These are phyloP conservation scores for Heliconius ismenius DNA, from an alignment of 2,888 invertebrate genomes.

Conservation along the genomic window DNA sequence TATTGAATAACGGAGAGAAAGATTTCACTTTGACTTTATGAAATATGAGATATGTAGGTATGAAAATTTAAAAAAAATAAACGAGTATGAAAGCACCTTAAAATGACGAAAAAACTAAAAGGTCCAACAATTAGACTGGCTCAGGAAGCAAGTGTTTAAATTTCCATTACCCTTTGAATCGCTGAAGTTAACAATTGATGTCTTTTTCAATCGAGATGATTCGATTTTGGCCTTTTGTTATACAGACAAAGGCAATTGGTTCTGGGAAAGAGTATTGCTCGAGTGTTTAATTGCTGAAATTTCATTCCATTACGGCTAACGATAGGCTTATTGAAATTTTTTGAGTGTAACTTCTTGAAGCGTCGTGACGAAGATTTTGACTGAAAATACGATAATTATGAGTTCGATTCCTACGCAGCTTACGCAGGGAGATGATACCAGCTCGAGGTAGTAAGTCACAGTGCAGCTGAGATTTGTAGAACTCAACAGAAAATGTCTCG, in stretches of 20 bases:
- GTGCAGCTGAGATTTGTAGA: too few species aligned
- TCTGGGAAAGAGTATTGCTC: constrained; percentile 19
- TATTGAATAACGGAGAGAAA: too few species aligned
- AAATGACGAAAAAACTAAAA: constrained; percentile 22
- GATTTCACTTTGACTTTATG: too few species aligned
- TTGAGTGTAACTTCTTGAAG: not conserved
- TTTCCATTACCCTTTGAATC: constrained; percentile 75
- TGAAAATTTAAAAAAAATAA: not conserved
- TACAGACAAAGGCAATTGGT: constrained; percentile 30
- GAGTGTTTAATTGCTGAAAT: constrained; percentile 21
- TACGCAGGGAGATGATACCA: not conserved
- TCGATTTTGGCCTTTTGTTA: constrained; percentile 48
- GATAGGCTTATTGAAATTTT: constrained; percentile 19
- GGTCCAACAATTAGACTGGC: constrained; percentile 63
- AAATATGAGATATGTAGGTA: not conserved
- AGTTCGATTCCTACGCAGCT: not conserved
- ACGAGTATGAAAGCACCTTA: constrained; percentile 7
- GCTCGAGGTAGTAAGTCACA: too few species aligned
- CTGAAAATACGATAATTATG: not conserved
- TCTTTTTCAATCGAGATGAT: constrained; percentile 47
- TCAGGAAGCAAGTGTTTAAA: constrained; percentile 77
- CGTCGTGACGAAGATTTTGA: not conserved
- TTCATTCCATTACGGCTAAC: constrained; percentile 15
- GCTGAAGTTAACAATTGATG: constrained; percentile 54
- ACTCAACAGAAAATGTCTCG: too few species aligned